Evolutionary conservation across 2,797 vertebrate species (phyloP).

Genomic region (Molossus alvarezi): DNA sequence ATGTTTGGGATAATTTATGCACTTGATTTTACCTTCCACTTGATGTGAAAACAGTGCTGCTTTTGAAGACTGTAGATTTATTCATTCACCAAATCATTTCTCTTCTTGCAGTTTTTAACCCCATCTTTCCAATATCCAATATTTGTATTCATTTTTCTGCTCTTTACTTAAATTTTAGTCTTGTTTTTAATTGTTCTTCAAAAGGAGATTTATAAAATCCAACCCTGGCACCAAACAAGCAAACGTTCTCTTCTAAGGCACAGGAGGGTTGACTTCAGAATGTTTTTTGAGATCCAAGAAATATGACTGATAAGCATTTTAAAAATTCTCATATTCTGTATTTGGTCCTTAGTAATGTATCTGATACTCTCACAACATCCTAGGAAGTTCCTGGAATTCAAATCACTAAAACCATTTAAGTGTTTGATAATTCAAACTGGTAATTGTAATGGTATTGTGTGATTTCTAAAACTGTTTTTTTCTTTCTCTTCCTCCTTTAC

Average conservation of each 20-base stretch:
- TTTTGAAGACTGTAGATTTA: background rate
- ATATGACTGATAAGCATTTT: background rate
- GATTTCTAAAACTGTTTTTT: slow-evolving; percentile 69
- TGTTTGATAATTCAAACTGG: slow-evolving; percentile 54
- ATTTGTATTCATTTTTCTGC: slow-evolving; percentile 14
- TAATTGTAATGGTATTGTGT: slow-evolving; percentile 11
- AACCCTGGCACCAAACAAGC: background rate
- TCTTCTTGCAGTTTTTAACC: slow-evolving; percentile 8
- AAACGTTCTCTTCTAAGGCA: slow-evolving; percentile 29
- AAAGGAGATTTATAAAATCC: slow-evolving; percentile 29
- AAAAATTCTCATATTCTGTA: slow-evolving; percentile 15
- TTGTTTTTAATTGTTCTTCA: slow-evolving; percentile 52
- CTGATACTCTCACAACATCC: background rate
- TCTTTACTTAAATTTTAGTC: slow-evolving; percentile 42
- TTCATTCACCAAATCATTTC: slow-evolving; percentile 3
- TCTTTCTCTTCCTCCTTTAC: background rate
- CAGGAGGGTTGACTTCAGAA: background rate
- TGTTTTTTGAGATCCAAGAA: slow-evolving; percentile 42
- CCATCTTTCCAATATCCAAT: background rate
- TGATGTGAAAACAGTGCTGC: background rate
- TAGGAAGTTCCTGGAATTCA: slow-evolving; percentile 19
- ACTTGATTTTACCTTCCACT: slow-evolving; percentile 51
- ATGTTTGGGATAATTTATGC: slow-evolving; percentile 21
- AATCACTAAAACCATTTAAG: background rate
- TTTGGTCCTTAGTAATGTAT: slow-evolving; percentile 41